phyloP scores from a whole-genome alignment of 2,888 invertebrate genomes.

The Aporophyla lueneburgensis region DNA sequence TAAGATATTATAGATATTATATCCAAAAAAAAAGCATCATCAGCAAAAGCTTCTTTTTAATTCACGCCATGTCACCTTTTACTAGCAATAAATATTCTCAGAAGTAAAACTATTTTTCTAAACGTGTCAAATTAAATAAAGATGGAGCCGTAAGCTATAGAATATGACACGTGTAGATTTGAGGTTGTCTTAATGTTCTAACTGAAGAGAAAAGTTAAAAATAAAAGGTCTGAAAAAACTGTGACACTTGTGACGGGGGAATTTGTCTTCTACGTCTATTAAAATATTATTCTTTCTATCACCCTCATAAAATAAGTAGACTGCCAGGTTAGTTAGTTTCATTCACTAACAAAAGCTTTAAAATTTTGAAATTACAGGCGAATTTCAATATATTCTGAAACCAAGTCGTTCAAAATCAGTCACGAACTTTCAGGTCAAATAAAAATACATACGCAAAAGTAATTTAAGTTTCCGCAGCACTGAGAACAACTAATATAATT shows the following conservation, averaged over 20 bases:
- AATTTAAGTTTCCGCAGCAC: slow-evolving; percentile 47
- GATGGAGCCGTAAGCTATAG: neutral
- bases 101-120: neutral
- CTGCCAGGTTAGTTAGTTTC: neutral
- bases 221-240: slow-evolving; percentile 8
- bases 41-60: neutral
- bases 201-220: slow-evolving; percentile 16
- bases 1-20: too few relatives aligned
- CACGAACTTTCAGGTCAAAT: slow-evolving; percentile 20
- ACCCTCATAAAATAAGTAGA: neutral
- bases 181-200: neutral
- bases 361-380: neutral
- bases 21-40: too few relatives aligned
- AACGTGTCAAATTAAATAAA: neutral
- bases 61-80: neutral
- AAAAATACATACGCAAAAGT: slow-evolving; percentile 44
- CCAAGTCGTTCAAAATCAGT: slow-evolving; percentile 5
- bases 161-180: slow-evolving; percentile 15
- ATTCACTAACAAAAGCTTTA: neutral
- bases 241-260: slow-evolving; percentile 2
- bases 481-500: slow-evolving; percentile 41
- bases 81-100: neutral
- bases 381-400: neutral
- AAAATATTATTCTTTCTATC: neutral
- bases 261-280: neutral